A percentile compares a stretch with the other conserved stretches of the same genome.
Conservation (phyloP, 2,797 vertebrate species). For the Apogon talboti region DNA sequence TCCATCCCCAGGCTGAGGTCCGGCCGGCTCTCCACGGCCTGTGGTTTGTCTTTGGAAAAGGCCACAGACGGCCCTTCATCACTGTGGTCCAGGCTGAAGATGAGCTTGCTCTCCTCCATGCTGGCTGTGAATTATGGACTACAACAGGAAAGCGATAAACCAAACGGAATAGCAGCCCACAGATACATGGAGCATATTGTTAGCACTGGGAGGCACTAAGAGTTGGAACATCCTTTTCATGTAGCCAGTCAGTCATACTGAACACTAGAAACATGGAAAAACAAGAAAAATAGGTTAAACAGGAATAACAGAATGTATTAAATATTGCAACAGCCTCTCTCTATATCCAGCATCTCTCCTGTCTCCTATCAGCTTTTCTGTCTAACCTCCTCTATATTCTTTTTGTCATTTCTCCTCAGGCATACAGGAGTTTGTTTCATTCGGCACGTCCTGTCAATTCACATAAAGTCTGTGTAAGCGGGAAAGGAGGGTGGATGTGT, state of each 20-base stretch:
- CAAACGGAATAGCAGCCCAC: conserved; percentile 8
- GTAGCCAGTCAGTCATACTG: conserved; percentile 5
- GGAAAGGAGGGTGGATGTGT: neutral
- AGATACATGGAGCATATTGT: neutral
- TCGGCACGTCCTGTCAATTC: conserved; percentile 3
- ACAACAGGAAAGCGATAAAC: conserved; percentile 9
- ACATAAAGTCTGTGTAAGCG: conserved; percentile 5
- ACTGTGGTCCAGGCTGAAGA: conserved; percentile 72
- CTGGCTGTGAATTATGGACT: conserved; percentile 20
- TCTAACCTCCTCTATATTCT: conserved; percentile 12
- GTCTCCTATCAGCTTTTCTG: conserved; percentile 1
- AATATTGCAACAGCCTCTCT: neutral
- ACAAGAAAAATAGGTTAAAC: conserved; percentile 9
- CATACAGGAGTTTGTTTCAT: conserved; percentile 10
- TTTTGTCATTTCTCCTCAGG: neutral
- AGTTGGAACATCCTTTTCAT: conserved; percentile 5
- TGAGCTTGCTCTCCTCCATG: conserved; percentile 79
- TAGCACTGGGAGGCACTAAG: conserved; percentile 1
- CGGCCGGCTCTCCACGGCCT: conserved; percentile 24
- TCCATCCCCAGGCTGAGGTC: conserved; percentile 60
- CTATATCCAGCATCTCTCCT: neutral
- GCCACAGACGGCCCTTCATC: conserved; percentile 60
- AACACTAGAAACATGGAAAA: conserved; percentile 42
- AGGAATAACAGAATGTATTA: too few species aligned
- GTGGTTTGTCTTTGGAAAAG: conserved; percentile 69